phyloP scores from a whole-genome alignment of 2,113 vertebrate species.

The Cyphomyrus discorhynchus region DNA sequence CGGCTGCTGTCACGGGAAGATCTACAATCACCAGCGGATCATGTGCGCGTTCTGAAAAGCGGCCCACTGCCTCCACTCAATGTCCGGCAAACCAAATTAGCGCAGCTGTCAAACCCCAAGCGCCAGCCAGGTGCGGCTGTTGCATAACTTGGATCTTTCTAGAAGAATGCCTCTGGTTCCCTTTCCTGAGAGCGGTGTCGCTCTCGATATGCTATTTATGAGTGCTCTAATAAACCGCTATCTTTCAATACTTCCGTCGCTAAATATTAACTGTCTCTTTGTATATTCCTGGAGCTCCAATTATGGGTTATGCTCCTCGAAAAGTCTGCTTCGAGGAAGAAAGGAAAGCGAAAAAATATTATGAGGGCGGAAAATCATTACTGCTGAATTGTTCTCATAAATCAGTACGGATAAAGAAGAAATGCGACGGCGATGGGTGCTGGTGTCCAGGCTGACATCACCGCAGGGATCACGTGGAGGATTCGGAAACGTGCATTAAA shows the following conservation, averaged over 20 bases:
- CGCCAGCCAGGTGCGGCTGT: constrained; percentile 50
- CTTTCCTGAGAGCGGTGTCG: constrained; percentile 28
- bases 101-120: constrained; percentile 54
- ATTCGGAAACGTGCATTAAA: not conserved
- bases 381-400: not conserved
- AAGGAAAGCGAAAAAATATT: not conserved
- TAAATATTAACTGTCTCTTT: constrained; percentile 4
- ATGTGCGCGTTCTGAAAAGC: not conserved
- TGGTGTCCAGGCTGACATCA: not conserved
- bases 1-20: not conserved
- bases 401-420: not conserved
- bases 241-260: not conserved
- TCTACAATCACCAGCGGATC: not conserved
- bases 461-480: not conserved
- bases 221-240: constrained; percentile 16
- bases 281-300: constrained; percentile 10
- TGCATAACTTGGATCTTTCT: constrained; percentile 43
- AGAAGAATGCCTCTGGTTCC: constrained; percentile 46
- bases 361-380: not conserved
- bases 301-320: not conserved
- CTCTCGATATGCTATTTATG: not conserved
- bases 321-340: not conserved
- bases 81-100: constrained; percentile 30
- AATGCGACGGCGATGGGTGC: too few species aligned
- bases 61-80: not conserved